A percentile compares a stretch with the other conserved stretches of the same genome.
phyloP scores from a whole-genome alignment of 92 coral and sea anemone species.

The Parazoanthus atlanticus region DNA sequence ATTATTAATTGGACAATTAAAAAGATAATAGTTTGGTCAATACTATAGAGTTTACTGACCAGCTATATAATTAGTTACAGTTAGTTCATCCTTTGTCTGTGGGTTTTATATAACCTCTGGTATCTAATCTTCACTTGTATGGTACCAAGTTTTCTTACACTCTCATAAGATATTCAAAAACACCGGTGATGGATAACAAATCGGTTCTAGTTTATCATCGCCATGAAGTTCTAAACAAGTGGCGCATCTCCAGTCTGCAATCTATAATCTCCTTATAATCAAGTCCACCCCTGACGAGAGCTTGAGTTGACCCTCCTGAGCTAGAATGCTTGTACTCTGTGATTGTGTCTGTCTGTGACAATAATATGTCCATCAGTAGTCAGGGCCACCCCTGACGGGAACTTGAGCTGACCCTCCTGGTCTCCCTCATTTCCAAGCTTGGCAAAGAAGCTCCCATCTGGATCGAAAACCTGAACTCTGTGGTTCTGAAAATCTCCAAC shows the following conservation, averaged over 20 bases:
- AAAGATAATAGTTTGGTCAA: too few species aligned
- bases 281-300: conserved; percentile 76
- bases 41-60: too few species aligned
- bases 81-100: too few species aligned
- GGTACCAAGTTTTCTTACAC: too few species aligned
- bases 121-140: too few species aligned
- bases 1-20: too few species aligned
- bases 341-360: conserved; percentile 88
- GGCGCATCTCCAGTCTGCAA: not conserved
- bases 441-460: conserved; percentile 77
- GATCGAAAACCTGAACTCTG: conserved; percentile 73
- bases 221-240: not conserved
- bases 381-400: conserved; percentile 82
- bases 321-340: conserved; percentile 82
- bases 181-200: not conserved
- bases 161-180: not conserved
- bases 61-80: too few species aligned
- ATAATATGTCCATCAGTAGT: conserved; percentile 80
- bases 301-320: conserved; percentile 59
- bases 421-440: conserved; percentile 85
- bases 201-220: not conserved
- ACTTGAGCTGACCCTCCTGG: conserved; percentile 80
- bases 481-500: conserved; percentile 88
- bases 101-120: too few species aligned
- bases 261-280: conserved; percentile 45